phyloP scores from a whole-genome alignment of 2,113 vertebrate species.

The Seriola aureovittata region DNA sequence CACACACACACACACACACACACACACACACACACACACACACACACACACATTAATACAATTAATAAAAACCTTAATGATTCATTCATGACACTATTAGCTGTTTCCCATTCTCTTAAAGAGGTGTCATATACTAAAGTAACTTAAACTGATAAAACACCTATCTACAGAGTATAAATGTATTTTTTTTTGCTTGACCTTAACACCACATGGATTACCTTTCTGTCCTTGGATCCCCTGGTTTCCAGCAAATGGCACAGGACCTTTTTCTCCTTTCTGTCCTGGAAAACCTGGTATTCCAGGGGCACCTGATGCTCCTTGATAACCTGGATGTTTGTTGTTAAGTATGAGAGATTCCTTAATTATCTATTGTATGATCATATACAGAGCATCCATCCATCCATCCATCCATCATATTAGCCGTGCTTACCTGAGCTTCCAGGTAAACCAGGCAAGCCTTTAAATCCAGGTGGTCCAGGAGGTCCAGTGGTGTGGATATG shows the following conservation, averaged over 20 bases:
- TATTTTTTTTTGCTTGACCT: not conserved
- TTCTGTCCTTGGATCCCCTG: conserved; percentile 57
- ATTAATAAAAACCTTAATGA: not conserved
- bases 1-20: conserved; percentile 41
- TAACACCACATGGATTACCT: conserved; percentile 42
- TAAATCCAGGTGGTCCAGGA: conserved; percentile 67
- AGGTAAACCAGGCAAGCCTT: conserved; percentile 58
- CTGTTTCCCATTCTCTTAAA: not conserved
- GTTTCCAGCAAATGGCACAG: not conserved
- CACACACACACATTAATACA: conserved; percentile 1
- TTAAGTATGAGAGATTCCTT: not conserved
- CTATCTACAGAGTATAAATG: not conserved
- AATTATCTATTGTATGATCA: not conserved
- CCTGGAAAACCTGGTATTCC: conserved; percentile 60
- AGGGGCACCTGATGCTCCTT: conserved; percentile 45
- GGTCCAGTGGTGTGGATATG: conserved; percentile 4
- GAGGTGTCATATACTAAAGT: not conserved
- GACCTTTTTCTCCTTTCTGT: conserved; percentile 65
- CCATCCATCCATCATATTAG: not conserved
- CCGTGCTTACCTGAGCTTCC: conserved; percentile 62
- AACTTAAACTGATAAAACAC: not conserved
- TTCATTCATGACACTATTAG: not conserved
- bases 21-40: conserved; percentile 41
- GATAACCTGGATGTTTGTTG: conserved; percentile 48
- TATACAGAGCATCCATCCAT: not conserved